Conservation (phyloP, 2,113 vertebrate species). For the Bubalus kerabau region DNA sequence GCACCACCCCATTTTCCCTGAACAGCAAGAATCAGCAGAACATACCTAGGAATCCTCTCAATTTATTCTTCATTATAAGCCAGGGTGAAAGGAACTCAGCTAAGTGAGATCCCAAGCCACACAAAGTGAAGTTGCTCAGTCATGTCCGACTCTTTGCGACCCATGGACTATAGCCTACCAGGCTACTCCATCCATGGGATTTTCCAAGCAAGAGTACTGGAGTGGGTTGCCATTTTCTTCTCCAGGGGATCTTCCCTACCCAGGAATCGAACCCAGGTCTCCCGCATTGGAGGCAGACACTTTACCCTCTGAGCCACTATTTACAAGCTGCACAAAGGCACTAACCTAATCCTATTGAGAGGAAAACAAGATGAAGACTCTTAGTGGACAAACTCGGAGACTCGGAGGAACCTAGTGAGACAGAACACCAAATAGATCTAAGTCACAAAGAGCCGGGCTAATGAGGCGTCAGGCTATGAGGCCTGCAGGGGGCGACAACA, state of each 20-base stretch:
- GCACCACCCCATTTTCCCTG: conserved; percentile 46
- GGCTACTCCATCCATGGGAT: neutral
- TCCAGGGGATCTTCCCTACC: neutral
- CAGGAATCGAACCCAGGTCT: neutral
- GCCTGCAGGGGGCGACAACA: no score
- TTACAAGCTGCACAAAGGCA: neutral
- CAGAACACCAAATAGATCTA: neutral
- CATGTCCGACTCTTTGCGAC: neutral
- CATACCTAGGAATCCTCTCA: conserved; percentile 37
- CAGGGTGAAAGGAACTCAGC: neutral
- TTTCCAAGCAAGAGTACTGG: neutral
- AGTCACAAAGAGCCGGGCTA: neutral
- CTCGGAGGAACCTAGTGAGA: neutral
- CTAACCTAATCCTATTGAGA: conserved; percentile 33
- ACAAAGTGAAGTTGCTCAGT: neutral
- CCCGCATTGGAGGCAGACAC: neutral
- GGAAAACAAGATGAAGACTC: neutral
- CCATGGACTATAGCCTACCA: neutral
- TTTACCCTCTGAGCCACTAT: neutral
- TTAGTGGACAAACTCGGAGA: neutral
- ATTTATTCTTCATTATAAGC: conserved; percentile 63
- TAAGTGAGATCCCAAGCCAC: neutral
- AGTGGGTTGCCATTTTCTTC: neutral
- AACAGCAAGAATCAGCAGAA: conserved; percentile 52
- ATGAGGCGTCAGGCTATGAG: neutral